Evolutionary conservation across 2,888 invertebrate species (phyloP), one percentile per base, ranked within the genome.

Genomic region (Callyntrura guangdongensis): DNA sequence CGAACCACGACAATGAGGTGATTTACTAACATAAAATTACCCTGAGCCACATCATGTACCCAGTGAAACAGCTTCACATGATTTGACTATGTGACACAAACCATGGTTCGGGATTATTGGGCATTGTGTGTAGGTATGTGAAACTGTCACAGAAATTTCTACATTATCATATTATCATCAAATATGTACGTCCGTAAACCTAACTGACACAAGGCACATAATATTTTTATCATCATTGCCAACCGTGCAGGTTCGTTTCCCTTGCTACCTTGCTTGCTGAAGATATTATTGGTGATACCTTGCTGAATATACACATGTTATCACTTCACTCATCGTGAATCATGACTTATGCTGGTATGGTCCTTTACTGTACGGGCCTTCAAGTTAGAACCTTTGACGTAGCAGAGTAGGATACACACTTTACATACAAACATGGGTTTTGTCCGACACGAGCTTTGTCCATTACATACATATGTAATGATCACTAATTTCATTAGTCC

Each of bases 1-100:
- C 72, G 14, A 72, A n/a, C 72, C 45, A 47, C 72, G 72, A 72
- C 72, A 72, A 45, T 12, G 45, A 72, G 11, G 72, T 72, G 72
- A 72, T 72, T 72, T 45, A 72, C 72, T 72, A 72, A 12, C n/a
- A n/a, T 45, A 17, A 36, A 27, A 69, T 0, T 67, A 67, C 12
- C n/a, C 27, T 69, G 36, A 2, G n/a, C n/a, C 17, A 72, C 45
- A 67, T 3, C 64, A 12, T 25, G 67, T 12, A 36, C 36, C 17
- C 72, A 25, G 20, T 45, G 12, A 27, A 25, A 9, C 36, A 45
- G 69, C 36, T 64, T 72, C 27, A 27, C 67, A 64, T 17, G 59
- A 12, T 11, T 25, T 20, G 22, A 64, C 11, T 9, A 47, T 11
- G n/a, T 53, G 53, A 11, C 53, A 53, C 53, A 53, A 36, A 36